These are phyloP conservation scores for Pseudomugil tenellus DNA, from an alignment of 2,797 vertebrate genomes.

Conservation along the genomic window DNA sequence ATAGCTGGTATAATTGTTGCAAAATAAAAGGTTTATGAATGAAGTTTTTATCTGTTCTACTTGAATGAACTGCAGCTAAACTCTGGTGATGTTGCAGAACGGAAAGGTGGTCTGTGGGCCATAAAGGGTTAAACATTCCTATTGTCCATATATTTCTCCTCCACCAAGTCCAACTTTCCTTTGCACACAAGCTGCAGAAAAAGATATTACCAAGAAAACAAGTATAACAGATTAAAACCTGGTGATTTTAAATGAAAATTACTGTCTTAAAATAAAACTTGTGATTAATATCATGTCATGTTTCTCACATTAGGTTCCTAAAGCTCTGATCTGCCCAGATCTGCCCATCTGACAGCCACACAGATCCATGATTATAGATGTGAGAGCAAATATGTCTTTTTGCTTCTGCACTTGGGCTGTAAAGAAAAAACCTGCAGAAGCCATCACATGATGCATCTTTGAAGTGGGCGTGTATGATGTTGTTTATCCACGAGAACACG, in stretches of 20 bases:
- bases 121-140: too few relatives aligned
- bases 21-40: too few relatives aligned
- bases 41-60: too few relatives aligned
- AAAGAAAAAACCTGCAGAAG: conserved; percentile 7
- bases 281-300: background rate
- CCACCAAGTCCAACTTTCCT: too few relatives aligned
- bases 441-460: conserved; percentile 3
- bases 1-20: background rate
- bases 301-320: background rate
- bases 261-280: background rate
- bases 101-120: too few relatives aligned
- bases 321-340: background rate
- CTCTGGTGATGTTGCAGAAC: too few relatives aligned
- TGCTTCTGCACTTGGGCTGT: background rate
- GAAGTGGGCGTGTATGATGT: conserved; percentile 20
- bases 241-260: background rate
- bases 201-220: background rate
- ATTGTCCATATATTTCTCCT: too few relatives aligned
- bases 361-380: background rate
- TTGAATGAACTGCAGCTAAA: too few relatives aligned
- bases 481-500: conserved; percentile 29
- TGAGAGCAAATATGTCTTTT: background rate
- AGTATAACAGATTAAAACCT: background rate
- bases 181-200: too few relatives aligned
- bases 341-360: background rate